Evolutionary conservation across 2,888 invertebrate species (phyloP).

Genomic region (Meteorus colon): DNA sequence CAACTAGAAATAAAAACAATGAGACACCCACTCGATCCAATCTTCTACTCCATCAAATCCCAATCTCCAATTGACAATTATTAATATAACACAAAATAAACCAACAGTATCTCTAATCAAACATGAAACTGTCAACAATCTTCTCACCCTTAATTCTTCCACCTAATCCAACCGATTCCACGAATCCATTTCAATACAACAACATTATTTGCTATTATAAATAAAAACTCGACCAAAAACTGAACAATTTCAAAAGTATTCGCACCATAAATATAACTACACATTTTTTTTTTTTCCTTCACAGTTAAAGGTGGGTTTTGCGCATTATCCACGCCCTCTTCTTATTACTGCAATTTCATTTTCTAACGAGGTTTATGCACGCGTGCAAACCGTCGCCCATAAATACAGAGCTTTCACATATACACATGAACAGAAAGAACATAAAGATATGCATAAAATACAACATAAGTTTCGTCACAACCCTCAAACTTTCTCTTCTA

Average conservation of each 20-base stretch:
- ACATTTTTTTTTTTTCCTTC: conserved; percentile 20
- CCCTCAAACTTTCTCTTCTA: background rate
- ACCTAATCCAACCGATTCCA: too few relatives aligned
- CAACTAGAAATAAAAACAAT: too few relatives aligned
- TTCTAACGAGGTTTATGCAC: conserved; percentile 55
- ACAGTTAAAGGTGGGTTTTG: conserved; percentile 6
- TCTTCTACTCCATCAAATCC: too few relatives aligned
- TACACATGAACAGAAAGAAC: background rate
- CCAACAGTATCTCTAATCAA: too few relatives aligned
- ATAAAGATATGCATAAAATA: background rate
- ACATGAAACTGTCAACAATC: too few relatives aligned
- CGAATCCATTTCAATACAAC: background rate
- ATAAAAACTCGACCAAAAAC: conserved; percentile 11
- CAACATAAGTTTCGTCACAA: background rate
- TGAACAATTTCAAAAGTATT: background rate
- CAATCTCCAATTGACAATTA: too few relatives aligned
- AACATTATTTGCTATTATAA: background rate
- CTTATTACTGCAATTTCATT: conserved; percentile 61
- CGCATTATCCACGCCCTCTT: conserved; percentile 4
- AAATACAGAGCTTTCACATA: conserved; percentile 27
- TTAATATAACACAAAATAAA: too few relatives aligned
- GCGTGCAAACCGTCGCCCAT: conserved; percentile 46
- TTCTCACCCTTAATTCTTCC: too few relatives aligned
- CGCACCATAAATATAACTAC: background rate
- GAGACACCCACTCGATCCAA: too few relatives aligned